A percentile compares a stretch with the other conserved stretches of the same genome.
Conservation (phyloP, 2,113 vertebrate species). For the Vireo altiloquus region DNA sequence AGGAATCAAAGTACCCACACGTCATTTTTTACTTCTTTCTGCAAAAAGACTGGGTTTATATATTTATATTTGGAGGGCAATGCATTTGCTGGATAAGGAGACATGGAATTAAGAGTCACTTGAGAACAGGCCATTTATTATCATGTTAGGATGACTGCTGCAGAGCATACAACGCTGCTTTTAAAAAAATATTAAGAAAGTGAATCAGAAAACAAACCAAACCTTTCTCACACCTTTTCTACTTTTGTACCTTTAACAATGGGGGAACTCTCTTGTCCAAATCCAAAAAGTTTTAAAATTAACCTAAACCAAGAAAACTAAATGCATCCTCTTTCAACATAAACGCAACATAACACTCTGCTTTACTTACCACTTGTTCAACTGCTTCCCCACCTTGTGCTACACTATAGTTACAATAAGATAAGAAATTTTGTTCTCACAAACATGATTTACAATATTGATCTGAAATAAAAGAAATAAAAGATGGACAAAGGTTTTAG, state of each 20-base stretch:
- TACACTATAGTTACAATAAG: not conserved
- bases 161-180: not conserved
- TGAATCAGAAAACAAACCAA: not conserved
- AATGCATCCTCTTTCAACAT: not conserved
- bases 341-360: not conserved
- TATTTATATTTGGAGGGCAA: not conserved
- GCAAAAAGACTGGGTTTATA: not conserved
- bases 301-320: conserved; percentile 28
- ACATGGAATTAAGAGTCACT: not conserved
- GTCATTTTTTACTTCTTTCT: not conserved
- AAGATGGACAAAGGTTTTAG: not conserved
- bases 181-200: not conserved
- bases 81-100: not conserved
- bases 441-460: not conserved
- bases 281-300: not conserved
- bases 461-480: not conserved
- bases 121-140: not conserved
- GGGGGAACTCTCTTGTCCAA: not conserved
- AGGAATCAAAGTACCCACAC: not conserved
- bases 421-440: not conserved
- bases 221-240: not conserved
- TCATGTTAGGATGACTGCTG: not conserved
- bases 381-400: not conserved
- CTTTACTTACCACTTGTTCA: not conserved
- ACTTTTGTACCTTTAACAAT: not conserved